These are phyloP conservation scores for Ectemnius cavifrons DNA, from an alignment of 2,888 invertebrate genomes.

Conservation along the genomic window DNA sequence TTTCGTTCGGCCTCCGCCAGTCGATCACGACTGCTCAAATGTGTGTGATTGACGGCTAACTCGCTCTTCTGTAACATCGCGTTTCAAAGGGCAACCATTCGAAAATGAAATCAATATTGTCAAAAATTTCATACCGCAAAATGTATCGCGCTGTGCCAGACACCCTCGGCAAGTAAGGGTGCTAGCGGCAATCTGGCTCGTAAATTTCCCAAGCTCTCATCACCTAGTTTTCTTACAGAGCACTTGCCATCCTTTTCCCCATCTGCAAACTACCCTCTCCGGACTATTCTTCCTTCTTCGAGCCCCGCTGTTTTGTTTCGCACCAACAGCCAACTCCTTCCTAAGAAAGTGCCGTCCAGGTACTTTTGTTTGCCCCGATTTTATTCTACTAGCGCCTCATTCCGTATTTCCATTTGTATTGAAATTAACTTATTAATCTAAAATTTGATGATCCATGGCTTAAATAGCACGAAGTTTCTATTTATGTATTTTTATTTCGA, in stretches of 20 bases:
- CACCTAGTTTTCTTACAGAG: constrained; percentile 23
- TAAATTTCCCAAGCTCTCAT: constrained; percentile 47
- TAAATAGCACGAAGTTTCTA: too few relatives aligned
- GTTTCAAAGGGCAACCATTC: constrained; percentile 1
- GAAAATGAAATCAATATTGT: constrained; percentile 31
- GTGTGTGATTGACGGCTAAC: not conserved
- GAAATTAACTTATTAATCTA: too few relatives aligned
- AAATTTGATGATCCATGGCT: too few relatives aligned
- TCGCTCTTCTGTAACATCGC: not conserved
- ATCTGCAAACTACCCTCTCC: too few relatives aligned
- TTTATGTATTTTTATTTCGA: too few relatives aligned
- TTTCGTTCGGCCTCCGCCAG: not conserved
- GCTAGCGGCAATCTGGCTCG: constrained; percentile 35
- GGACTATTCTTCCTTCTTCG: too few relatives aligned
- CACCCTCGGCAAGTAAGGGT: not conserved
- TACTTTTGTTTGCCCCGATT: too few relatives aligned
- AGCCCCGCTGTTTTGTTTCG: too few relatives aligned
- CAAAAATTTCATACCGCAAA: constrained; percentile 12
- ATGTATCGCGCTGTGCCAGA: constrained; percentile 25
- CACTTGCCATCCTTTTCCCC: constrained; percentile 9
- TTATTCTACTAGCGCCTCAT: too few relatives aligned
- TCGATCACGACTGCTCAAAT: not conserved
- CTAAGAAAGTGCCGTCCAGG: too few relatives aligned
- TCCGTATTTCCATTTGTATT: too few relatives aligned
- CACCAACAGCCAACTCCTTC: too few relatives aligned